Percentiles rank a stretch among this genome's conserved stretches.
These are phyloP conservation scores for Podarcis cretensis DNA, from an alignment of 2,113 vertebrate genomes.

Conservation along the genomic window DNA sequence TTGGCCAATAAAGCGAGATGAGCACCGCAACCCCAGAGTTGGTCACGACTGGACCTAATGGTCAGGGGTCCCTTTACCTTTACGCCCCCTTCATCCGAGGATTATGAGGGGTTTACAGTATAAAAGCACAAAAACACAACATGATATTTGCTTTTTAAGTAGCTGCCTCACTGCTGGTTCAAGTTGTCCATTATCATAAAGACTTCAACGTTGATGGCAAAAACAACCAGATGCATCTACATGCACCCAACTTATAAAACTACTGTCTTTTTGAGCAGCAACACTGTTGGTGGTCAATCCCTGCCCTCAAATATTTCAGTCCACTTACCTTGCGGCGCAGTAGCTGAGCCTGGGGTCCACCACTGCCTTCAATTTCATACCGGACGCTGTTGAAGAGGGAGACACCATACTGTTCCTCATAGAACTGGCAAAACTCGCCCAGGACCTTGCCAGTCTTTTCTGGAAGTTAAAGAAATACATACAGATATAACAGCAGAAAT, in stretches of 20 bases:
- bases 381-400: slow-evolving; percentile 93
- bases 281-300: too few species aligned
- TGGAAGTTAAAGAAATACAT: slow-evolving; percentile 56
- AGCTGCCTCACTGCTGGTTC: too few species aligned
- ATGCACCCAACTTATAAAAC: not conserved
- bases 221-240: too few species aligned
- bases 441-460: slow-evolving; percentile 84
- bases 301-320: fast-evolving
- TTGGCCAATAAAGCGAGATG: too few species aligned
- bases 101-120: too few species aligned
- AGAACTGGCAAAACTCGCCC: slow-evolving; percentile 82
- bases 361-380: slow-evolving; percentile 90
- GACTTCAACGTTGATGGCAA: not conserved
- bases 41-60: too few species aligned
- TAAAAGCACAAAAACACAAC: too few species aligned
- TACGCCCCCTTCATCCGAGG: too few species aligned
- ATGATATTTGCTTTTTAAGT: too few species aligned
- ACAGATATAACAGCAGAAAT: fast-evolving
- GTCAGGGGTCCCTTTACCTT: too few species aligned
- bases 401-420: slow-evolving; percentile 88
- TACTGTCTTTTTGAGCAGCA: too few species aligned
- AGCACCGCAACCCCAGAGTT: too few species aligned
- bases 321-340: slow-evolving; percentile 89
- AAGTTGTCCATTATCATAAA: not conserved
- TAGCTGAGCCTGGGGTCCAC: slow-evolving; percentile 86